Evolutionary conservation across 2,113 vertebrate genomes (phyloP), one percentile per base, ranked within the genome.

Genomic region (Chloropsis hardwickii): DNA sequence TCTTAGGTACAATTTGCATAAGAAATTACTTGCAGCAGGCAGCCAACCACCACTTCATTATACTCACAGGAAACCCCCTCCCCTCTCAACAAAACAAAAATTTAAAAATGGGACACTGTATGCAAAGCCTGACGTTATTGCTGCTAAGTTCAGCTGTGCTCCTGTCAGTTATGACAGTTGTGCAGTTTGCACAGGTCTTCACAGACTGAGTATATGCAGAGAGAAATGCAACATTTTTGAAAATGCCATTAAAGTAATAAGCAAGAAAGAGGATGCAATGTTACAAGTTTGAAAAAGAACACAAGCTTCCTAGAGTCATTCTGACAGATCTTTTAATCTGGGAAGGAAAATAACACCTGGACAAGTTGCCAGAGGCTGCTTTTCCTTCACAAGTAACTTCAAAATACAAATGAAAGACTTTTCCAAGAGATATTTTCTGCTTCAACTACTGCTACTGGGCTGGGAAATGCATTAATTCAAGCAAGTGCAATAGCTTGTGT

Each of bases 1-100:
- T 14, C 66, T 40, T n/a, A 33, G 28, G 58, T 69, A 58, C 79
- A 91, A 95, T 95, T 93, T 96, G 78, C 67, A 54, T 95, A 29
- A 70, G 54, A 66, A 94, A 83, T 70, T 82, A 80, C 90, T 85
- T 82, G 51, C 39, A 91, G 47, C 58, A 91, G 2, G 4, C 70
- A 85, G 37, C 18, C 73, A 95, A 73, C 53, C 14, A 44, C 25
- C 42, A 47, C 47, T 85, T 95, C 61, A 47, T 66, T 58, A 47
- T 28, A 60, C 31, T 80, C 56, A 82, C 62, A 91, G 90, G 90
- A 94, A 92, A 82, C 27, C 19, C 50, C 25, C 39, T 76, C 31
- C 53, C 11, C 40, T 76, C 58, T 83, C 66, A 88, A 54, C 33
- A 47, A 54, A 85, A 58, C 16, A n/a, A 67, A 66, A 53, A 70